A percentile compares a stretch with the other conserved stretches of the same genome.
phyloP scores from a whole-genome alignment of 2,888 invertebrate genomes.

The Sinhomidia bicolor region DNA sequence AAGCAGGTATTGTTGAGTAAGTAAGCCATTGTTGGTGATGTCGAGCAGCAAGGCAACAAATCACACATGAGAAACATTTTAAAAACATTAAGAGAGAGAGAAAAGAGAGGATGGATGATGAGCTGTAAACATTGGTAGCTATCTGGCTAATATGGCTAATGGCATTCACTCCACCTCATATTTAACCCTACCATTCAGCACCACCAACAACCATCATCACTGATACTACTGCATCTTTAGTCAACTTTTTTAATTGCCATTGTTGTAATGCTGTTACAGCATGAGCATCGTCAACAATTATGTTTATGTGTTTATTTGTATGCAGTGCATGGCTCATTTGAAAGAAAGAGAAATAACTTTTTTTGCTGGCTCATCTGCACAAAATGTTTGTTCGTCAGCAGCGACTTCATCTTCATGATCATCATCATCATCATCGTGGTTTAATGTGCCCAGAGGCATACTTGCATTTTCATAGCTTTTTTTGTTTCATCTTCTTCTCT shows the following conservation, averaged over 20 bases:
- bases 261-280: conserved; percentile 19
- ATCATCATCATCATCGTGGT: conserved; percentile 13
- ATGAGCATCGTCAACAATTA: not conserved
- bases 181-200: conserved; percentile 46
- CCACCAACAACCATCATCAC: not conserved
- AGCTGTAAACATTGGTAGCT: conserved; percentile 68
- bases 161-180: conserved; percentile 70
- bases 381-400: conserved; percentile 19
- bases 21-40: conserved; percentile 33
- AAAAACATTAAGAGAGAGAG: conserved; percentile 4
- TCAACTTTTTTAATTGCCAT: conserved; percentile 56
- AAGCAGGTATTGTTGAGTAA: not conserved
- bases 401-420: conserved; percentile 10
- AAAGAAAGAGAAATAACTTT: conserved; percentile 35
- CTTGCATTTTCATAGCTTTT: conserved; percentile 32
- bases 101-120: conserved; percentile 37
- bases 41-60: conserved; percentile 64
- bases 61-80: conserved; percentile 40
- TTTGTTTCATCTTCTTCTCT: not conserved
- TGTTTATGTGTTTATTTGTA: conserved; percentile 55
- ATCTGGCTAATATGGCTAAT: conserved; percentile 70
- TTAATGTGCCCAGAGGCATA: conserved; percentile 51
- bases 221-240: not conserved
- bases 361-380: conserved; percentile 15
- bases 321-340: conserved; percentile 60